phyloP scores from a whole-genome alignment of 2,113 vertebrate genomes.

The Morone saxatilis region DNA sequence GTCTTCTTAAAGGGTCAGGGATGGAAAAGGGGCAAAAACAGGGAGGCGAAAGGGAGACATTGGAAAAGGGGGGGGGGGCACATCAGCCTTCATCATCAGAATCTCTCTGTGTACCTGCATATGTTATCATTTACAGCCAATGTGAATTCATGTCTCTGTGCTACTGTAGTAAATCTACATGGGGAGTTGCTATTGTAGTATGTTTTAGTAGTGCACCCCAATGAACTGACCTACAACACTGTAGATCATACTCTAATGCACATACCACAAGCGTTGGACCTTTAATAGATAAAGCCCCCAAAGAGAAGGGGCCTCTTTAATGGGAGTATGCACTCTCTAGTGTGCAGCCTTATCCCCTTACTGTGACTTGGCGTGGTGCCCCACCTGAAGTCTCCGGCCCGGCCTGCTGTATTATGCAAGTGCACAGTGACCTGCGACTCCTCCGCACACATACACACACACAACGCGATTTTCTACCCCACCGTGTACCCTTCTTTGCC shows the following conservation, averaged over 20 bases:
- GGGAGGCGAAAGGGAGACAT: neutral
- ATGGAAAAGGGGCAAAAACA: constrained; percentile 19
- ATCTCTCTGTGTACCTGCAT: neutral
- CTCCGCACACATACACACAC: constrained; percentile 29
- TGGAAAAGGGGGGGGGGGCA: neutral
- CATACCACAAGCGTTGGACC: constrained; percentile 42
- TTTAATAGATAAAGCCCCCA: constrained; percentile 51
- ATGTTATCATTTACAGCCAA: constrained; percentile 25
- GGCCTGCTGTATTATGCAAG: constrained; percentile 54
- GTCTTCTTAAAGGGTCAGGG: constrained; percentile 29
- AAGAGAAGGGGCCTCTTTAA: constrained; percentile 57
- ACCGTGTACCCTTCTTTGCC: constrained; percentile 54
- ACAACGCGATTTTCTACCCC: constrained; percentile 33
- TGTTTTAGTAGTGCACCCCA: constrained; percentile 9
- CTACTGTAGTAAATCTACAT: constrained; percentile 37
- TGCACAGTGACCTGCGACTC: constrained; percentile 51
- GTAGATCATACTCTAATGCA: constrained; percentile 60
- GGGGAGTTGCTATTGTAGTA: neutral
- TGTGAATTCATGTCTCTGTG: constrained; percentile 23
- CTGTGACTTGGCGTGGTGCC: constrained; percentile 51
- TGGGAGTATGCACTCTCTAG: constrained; percentile 52
- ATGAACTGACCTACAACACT: constrained; percentile 18
- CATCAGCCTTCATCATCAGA: constrained; percentile 13
- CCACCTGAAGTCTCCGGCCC: constrained; percentile 32
- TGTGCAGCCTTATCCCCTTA: constrained; percentile 61